Evolutionary conservation across 2,113 vertebrate genomes (phyloP).

Genomic region (Myotis lucifugus): DNA sequence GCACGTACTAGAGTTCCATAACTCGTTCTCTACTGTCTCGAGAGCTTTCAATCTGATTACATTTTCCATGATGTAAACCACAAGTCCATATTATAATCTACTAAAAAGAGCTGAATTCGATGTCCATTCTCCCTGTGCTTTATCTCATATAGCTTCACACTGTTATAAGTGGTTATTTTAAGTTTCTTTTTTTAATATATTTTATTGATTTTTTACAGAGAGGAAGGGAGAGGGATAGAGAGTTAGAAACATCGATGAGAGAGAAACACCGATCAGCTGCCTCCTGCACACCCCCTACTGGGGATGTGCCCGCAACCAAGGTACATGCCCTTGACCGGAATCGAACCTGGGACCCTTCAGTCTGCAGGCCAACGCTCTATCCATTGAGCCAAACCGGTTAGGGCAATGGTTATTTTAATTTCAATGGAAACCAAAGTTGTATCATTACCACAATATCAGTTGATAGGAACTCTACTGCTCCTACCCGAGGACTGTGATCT

Average conservation of each 20-base stretch:
- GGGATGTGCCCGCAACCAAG: too few species aligned
- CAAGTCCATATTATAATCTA: neutral
- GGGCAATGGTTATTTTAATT: neutral
- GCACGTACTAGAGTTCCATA: constrained; percentile 57
- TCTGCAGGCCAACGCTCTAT: too few species aligned
- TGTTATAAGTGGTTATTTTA: neutral
- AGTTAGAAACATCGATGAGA: too few species aligned
- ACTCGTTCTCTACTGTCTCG: constrained; percentile 63
- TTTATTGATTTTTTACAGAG: too few species aligned
- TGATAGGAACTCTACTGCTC: neutral
- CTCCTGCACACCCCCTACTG: too few species aligned
- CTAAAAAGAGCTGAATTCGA: neutral
- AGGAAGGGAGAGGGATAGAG: too few species aligned
- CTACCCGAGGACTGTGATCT: neutral
- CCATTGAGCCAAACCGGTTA: too few species aligned
- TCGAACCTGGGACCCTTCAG: too few species aligned
- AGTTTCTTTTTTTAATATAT: neutral
- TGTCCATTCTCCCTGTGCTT: neutral
- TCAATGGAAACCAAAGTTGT: constrained; percentile 4
- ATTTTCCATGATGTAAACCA: constrained; percentile 33
- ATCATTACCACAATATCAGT: neutral
- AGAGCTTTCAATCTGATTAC: constrained; percentile 62
- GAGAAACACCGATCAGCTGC: too few species aligned
- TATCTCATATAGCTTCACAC: neutral
- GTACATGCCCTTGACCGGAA: too few species aligned